Evolutionary conservation across 2,113 vertebrate genomes (phyloP).

Genomic region (Protobothrops flavoviridis): DNA sequence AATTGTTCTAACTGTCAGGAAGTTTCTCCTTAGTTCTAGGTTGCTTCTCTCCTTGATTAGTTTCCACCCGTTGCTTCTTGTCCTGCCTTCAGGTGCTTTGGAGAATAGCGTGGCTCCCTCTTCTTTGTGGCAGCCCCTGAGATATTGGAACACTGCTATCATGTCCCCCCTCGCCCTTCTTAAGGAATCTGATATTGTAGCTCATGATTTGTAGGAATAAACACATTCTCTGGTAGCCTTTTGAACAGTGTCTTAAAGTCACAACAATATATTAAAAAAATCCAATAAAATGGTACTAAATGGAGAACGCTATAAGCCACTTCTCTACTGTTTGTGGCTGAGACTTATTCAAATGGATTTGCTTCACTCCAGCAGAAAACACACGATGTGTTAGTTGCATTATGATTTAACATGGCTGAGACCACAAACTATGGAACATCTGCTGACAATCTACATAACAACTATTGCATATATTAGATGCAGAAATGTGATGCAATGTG

Average conservation of each 20-base stretch:
- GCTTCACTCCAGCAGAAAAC: not conserved
- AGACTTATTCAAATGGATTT: not conserved
- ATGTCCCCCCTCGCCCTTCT: too few species aligned
- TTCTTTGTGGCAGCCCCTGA: too few species aligned
- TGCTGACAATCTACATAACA: not conserved
- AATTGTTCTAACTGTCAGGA: too few species aligned
- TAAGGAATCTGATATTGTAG: not conserved
- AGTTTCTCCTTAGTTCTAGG: too few species aligned
- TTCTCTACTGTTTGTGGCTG: not conserved
- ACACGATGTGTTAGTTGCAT: not conserved
- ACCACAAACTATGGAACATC: not conserved
- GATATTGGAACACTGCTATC: too few species aligned
- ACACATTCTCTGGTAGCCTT: not conserved
- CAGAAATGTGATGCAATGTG: not conserved
- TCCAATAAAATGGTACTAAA: not conserved
- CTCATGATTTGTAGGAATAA: not conserved
- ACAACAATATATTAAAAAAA: not conserved
- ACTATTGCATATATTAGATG: not conserved
- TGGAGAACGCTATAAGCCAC: not conserved
- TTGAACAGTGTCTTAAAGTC: not conserved
- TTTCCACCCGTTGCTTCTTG: too few species aligned
- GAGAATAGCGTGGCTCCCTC: too few species aligned
- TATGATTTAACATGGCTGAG: not conserved
- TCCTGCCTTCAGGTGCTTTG: too few species aligned
- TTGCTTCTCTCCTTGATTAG: too few species aligned